Evolutionary conservation across 2,797 vertebrate species (phyloP).

Genomic region (Cynopterus sphinx): DNA sequence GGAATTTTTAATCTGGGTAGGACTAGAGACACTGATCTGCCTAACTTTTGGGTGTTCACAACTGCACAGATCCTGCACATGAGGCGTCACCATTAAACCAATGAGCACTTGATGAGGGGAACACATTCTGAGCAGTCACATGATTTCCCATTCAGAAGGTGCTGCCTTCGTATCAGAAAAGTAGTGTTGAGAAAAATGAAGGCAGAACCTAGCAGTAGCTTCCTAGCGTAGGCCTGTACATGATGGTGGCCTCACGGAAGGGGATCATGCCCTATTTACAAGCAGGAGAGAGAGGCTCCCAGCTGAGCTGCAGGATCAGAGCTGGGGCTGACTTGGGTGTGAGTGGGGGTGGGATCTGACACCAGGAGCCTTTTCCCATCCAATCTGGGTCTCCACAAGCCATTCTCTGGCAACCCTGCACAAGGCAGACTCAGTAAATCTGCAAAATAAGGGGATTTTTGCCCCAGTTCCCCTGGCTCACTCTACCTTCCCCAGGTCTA

Average conservation of each 20-base stretch:
- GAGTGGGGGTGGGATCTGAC: neutral
- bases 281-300: neutral
- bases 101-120: neutral
- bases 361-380: neutral
- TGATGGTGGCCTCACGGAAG: neutral
- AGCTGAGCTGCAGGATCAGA: neutral
- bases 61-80: neutral
- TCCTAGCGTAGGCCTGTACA: neutral
- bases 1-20: neutral
- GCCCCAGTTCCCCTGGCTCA: neutral
- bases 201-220: neutral
- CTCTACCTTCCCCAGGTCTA: neutral
- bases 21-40: slow-evolving; percentile 26
- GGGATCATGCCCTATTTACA: slow-evolving; percentile 25
- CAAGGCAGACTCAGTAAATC: neutral
- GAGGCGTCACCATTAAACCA: neutral
- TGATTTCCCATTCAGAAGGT: slow-evolving; percentile 43
- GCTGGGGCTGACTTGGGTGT: neutral
- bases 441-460: neutral
- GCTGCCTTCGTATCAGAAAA: neutral
- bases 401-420: neutral
- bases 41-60: neutral
- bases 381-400: neutral
- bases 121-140: neutral
- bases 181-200: slow-evolving; percentile 58